These are phyloP conservation scores for Ctenosaura bakeri DNA, from an alignment of 2,797 vertebrate species.

Conservation along the genomic window DNA sequence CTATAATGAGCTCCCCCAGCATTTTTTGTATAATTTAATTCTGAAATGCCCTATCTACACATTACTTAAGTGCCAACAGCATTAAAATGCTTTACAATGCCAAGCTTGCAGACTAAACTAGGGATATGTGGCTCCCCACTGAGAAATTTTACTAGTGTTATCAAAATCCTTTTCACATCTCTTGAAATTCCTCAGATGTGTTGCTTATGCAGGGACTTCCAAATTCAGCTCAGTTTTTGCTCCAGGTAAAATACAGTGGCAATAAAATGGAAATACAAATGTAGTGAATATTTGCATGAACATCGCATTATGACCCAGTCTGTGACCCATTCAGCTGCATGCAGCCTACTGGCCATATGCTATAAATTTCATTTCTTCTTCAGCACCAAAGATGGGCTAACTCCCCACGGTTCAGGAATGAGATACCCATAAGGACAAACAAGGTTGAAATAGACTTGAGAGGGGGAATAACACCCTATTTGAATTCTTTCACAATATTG, in stretches of 20 bases:
- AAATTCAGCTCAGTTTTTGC: neutral
- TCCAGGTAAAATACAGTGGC: neutral
- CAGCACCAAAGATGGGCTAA: neutral
- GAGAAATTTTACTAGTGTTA: constrained; percentile 11
- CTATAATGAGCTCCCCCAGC: constrained; percentile 4
- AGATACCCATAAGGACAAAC: neutral
- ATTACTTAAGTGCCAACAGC: constrained; percentile 20
- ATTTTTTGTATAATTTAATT: constrained; percentile 39
- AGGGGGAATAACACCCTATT: neutral
- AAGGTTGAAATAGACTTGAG: neutral
- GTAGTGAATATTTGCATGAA: neutral
- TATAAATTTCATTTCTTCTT: neutral
- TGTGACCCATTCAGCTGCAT: neutral
- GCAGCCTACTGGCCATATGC: neutral
- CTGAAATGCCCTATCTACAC: constrained; percentile 29
- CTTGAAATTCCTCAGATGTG: neutral
- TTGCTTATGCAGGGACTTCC: neutral
- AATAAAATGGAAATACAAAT: neutral
- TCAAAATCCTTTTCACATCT: neutral
- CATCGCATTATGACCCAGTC: neutral
- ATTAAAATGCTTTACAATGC: neutral
- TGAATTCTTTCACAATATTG: neutral
- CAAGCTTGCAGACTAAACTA: constrained; percentile 9
- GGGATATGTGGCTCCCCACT: neutral
- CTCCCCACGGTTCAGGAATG: neutral